A percentile compares a stretch with the other conserved stretches of the same genome.
Conservation (phyloP, 2,113 vertebrate species). For the Cynoglossus semilaevis region DNA sequence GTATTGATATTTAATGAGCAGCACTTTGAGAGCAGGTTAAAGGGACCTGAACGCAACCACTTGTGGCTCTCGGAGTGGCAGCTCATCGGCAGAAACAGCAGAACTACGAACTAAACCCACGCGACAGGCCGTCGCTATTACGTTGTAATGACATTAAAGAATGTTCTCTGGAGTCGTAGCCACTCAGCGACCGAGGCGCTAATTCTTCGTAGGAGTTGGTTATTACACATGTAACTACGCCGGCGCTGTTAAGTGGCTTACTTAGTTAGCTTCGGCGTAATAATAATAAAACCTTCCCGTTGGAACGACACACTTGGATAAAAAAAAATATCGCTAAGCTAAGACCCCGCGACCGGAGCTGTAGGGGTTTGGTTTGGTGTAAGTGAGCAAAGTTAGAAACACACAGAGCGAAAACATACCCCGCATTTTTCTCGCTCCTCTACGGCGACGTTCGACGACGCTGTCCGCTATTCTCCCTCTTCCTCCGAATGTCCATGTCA, state of each 20-base stretch:
- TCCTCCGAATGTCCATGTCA: conserved; percentile 37
- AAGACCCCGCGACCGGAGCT: conserved; percentile 23
- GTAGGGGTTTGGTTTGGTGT: neutral
- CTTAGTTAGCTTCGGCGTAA: conserved; percentile 14
- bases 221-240: neutral
- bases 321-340: conserved; percentile 37
- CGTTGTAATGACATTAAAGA: conserved; percentile 2
- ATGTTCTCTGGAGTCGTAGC: neutral
- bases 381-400: conserved; percentile 61
- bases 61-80: conserved; percentile 58
- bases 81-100: neutral
- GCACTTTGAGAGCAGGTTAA: too few species aligned
- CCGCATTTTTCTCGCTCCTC: conserved; percentile 29
- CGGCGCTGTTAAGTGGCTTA: conserved; percentile 20
- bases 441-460: conserved; percentile 33
- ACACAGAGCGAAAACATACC: conserved; percentile 54
- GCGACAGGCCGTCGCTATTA: neutral
- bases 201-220: neutral
- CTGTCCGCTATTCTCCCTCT: conserved; percentile 19
- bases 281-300: neutral
- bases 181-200: neutral
- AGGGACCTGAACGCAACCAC: conserved; percentile 50
- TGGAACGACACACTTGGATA: neutral
- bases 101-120: conserved; percentile 1
- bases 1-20: too few species aligned